Conservation (phyloP, 2,797 vertebrate genomes). For the Hemibagrus guttatus region DNA sequence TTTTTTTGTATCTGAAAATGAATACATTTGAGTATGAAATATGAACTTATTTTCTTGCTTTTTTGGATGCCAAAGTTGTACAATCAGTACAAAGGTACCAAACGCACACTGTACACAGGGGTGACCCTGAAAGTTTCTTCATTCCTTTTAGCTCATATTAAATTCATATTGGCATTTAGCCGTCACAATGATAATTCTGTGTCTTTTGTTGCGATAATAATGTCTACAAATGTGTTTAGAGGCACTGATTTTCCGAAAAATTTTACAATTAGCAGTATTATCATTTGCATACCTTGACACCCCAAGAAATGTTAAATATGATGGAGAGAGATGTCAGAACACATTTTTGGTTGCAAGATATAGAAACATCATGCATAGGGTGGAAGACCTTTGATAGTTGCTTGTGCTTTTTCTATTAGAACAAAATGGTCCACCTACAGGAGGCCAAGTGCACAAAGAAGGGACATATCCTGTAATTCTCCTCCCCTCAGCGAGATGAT, state of each 20-base stretch:
- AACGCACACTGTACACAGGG: not conserved
- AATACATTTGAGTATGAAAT: constrained; percentile 8
- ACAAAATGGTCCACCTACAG: constrained; percentile 81
- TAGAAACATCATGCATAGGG: constrained; percentile 54
- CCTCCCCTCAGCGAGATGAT: constrained; percentile 91
- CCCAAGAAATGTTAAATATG: not conserved
- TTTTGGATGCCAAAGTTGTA: not conserved
- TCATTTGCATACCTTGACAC: constrained; percentile 28
- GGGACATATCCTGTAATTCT: constrained; percentile 79
- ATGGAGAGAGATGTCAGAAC: constrained; percentile 33
- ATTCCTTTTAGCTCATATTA: not conserved
- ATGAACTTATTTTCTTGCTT: not conserved
- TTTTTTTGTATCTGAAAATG: not conserved
- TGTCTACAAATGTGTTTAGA: not conserved
- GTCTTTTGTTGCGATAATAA: not conserved
- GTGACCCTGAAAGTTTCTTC: not conserved
- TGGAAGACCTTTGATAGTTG: constrained; percentile 78
- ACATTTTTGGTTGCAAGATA: constrained; percentile 28
- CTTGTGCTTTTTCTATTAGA: constrained; percentile 80
- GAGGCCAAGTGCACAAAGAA: constrained; percentile 85
- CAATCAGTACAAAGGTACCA: not conserved
- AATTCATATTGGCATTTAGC: not conserved
- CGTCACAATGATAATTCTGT: not conserved
- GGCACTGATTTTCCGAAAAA: not conserved
- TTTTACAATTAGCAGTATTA: not conserved